Base-by-base conservation (phyloP, 2,113 vertebrate genomes). In the Seriola aureovittata region DNA sequence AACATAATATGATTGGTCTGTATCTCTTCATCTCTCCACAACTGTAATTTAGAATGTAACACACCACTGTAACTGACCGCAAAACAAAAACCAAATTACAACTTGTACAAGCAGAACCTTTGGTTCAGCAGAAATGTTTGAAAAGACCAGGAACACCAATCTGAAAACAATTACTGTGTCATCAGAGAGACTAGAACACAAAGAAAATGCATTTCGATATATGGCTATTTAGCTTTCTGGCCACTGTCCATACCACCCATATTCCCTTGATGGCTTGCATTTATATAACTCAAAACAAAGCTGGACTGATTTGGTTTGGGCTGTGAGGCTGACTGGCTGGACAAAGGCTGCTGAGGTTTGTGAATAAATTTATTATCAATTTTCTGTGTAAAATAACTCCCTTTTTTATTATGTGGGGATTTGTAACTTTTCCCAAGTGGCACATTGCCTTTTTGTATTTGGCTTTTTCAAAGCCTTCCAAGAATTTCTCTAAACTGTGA, bases 111-210 rank as follows among this genome's bases (percentile, higher is more conserved):
- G 63, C 63, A 85, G 73, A 89, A 86, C 23, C 71, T 71, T 79
- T 68, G 32, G 58, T 84, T 90, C 60, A 78, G 87, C 78, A 88
- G 71, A 87, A 91, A 81, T 57, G 71, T 60, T n/a, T 71, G 21
- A 70, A 64, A 85, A 82, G 12, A 38, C 3, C 23, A 83, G 71
- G 58, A 85, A 81, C 19, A 77, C 65, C 74, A 82, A 75, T 78
- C 85, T 93, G 91, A 91, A 89, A 91, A 89, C 93, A 87, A 91
- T 92, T 91, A 92, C 63, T 16, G 14, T 21, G 55, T 54, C 60
- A 82, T 29, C 78, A 77, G 11, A 81, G 72, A 60, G 63, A 44
- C 58, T 0, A 17, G 17, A 63, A 71, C 32, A 79, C 48, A 82
- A 78, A 80, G 69, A 78, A 85, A 21, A 52, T 78, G 55, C 12